Evolutionary conservation across 2,113 vertebrate genomes (phyloP).

Genomic region (Hucho hucho): DNA sequence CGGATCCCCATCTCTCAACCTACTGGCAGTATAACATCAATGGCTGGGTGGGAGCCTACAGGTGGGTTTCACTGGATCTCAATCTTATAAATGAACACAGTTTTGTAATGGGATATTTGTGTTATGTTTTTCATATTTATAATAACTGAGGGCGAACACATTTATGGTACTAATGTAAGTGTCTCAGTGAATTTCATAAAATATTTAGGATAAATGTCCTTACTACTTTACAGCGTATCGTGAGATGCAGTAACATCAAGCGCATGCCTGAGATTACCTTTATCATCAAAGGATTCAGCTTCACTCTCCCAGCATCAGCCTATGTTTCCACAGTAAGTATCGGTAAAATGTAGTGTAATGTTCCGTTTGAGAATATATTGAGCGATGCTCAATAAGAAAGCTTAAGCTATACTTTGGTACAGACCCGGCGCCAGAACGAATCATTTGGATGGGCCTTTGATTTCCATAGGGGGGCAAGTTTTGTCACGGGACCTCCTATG

Average conservation of each 20-base stretch:
- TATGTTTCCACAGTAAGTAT: constrained; percentile 13
- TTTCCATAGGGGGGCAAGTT: no score
- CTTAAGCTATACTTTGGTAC: no score
- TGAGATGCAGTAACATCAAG: constrained; percentile 13
- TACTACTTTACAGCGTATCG: constrained; percentile 9
- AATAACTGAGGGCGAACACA: no score
- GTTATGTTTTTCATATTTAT: no score
- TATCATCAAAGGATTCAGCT: constrained; percentile 39
- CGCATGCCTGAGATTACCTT: constrained; percentile 41
- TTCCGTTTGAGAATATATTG: neutral
- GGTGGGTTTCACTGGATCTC: neutral
- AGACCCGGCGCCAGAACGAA: no score
- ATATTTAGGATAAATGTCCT: neutral
- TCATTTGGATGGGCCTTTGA: no score
- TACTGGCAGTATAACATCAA: constrained; percentile 63
- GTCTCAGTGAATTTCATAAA: neutral
- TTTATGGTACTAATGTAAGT: no score
- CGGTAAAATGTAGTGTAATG: neutral
- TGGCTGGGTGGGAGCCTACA: constrained; percentile 20
- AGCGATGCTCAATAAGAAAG: no score
- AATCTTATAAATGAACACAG: neutral
- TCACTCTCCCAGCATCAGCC: constrained; percentile 21
- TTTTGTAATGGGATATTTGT: constrained; percentile 4
- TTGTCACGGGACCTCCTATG: no score
- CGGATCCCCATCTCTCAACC: constrained; percentile 62